Conservation (phyloP, 2,888 invertebrate genomes). For the Tipula confusa region DNA sequence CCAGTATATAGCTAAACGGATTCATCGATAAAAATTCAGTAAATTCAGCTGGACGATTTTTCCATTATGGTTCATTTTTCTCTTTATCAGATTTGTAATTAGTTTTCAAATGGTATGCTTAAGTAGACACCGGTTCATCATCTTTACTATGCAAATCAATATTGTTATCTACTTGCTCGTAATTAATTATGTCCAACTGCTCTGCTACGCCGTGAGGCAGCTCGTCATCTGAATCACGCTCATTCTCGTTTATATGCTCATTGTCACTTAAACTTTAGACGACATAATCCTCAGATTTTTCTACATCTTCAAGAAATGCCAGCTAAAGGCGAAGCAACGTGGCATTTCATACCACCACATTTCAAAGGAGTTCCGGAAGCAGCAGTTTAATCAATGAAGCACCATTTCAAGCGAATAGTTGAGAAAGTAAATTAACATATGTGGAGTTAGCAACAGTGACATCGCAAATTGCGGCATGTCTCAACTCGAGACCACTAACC, state of each 20-base stretch:
- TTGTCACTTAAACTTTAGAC: neutral
- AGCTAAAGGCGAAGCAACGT: no score
- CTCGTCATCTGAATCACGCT: neutral
- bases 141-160: neutral
- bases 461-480: no score
- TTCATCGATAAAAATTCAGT: no score
- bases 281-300: neutral
- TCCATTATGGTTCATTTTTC: neutral
- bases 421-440: no score
- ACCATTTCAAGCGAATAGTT: no score
- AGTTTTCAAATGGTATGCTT: neutral
- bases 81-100: neutral
- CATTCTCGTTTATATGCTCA: neutral
- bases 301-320: no score
- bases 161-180: neutral
- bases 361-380: no score
- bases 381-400: no score
- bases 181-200: neutral
- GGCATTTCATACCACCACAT: no score
- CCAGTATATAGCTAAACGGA: no score
- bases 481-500: no score
- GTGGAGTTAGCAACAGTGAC: no score
- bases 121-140: neutral
- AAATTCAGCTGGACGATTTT: neutral
- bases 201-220: neutral